Conservation (phyloP, 2,113 vertebrate genomes). For the Eptesicus fuscus region DNA sequence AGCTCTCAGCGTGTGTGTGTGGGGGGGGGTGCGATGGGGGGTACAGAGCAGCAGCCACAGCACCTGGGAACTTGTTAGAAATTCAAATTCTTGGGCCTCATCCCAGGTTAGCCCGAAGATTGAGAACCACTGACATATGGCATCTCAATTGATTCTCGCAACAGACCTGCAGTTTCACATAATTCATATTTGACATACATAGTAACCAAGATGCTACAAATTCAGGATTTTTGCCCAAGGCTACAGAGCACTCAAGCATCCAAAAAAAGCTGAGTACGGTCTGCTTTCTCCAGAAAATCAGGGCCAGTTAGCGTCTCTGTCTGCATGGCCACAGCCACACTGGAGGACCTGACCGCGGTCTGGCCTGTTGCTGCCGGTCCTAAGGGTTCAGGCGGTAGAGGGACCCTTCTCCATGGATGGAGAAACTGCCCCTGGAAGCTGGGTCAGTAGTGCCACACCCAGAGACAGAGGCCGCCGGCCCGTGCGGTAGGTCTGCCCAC, state of each 20-base stretch:
- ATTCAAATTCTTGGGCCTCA: neutral
- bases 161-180: neutral
- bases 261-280: neutral
- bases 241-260: neutral
- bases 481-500: neutral
- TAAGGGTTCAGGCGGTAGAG: neutral
- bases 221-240: neutral
- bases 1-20: neutral
- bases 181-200: conserved; percentile 34
- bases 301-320: neutral
- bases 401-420: neutral
- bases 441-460: neutral
- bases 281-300: neutral
- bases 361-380: neutral
- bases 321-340: neutral
- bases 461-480: neutral
- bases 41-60: neutral
- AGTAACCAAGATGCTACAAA: conserved; percentile 32
- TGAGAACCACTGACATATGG: conserved; percentile 32
- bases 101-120: conserved; percentile 24
- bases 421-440: neutral
- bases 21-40: neutral
- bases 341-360: neutral
- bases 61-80: conserved; percentile 7
- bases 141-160: neutral